Conservation (phyloP, 2,888 invertebrate genomes). For the Dioctria linearis region DNA sequence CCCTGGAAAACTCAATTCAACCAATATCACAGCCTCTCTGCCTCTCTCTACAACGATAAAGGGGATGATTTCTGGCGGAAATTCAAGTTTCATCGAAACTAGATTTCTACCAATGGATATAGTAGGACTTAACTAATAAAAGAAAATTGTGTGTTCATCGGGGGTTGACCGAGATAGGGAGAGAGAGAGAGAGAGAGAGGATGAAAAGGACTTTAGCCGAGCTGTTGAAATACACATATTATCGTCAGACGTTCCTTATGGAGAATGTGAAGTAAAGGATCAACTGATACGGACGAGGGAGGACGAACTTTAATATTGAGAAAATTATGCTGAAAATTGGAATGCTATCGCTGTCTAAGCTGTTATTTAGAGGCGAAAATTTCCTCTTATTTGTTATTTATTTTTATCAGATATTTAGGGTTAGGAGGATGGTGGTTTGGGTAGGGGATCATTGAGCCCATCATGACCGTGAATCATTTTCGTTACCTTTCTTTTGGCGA, state of each 20-base stretch:
- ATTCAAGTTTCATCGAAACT: constrained; percentile 42
- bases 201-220: background rate
- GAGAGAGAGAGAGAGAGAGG: background rate
- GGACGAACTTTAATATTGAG: constrained; percentile 28
- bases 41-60: background rate
- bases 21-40: background rate
- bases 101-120: constrained; percentile 37
- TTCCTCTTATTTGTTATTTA: constrained; percentile 20
- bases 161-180: background rate
- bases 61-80: constrained; percentile 33
- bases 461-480: background rate
- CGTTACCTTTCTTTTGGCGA: background rate
- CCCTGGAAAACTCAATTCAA: background rate
- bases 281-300: background rate
- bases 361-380: constrained; percentile 35
- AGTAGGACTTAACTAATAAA: constrained; percentile 38
- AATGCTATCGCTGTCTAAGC: constrained; percentile 10
- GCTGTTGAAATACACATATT: constrained; percentile 10
- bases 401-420: too few relatives aligned
- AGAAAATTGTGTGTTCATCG: background rate
- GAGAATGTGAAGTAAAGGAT: background rate
- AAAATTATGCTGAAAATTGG: constrained; percentile 41
- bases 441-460: background rate
- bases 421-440: too few relatives aligned
- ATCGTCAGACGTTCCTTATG: constrained; percentile 10